Evolutionary conservation across 2,797 vertebrate genomes (phyloP), one percentile per base, ranked within the genome.

Genomic region (Odontamblyopus lacepedii): DNA sequence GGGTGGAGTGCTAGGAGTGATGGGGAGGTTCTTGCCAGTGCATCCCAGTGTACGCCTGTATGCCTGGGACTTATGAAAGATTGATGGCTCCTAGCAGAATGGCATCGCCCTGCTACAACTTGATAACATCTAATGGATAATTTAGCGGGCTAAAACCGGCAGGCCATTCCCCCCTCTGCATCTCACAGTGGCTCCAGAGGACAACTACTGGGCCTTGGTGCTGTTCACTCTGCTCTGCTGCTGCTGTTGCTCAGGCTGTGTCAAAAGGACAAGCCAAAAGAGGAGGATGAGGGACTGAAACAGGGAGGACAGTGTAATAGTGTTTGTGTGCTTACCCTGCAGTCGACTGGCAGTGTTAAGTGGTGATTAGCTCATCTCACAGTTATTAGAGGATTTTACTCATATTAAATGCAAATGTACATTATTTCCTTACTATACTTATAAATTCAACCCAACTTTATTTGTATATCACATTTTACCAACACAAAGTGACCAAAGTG

Each of bases 111-210:
- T 92, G 94, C 94, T 95, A 96, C 95, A 95, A 97, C 97, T 96
- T 94, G 96, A 96, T 96, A 96, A 97, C 96, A 96, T 96, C 95
- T 96, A 96, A 96, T 97, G 95, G 95, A 95, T 95, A 96, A 95
- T 96, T 96, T 96, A 96, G 94, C 91, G 78, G 94, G 94, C 91
- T 92, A 96, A 96, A 97, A 96, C 89, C 92, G 89, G 86, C 85
- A 90, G 91, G 92, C 86, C 70, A 38, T 79, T 76, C 82, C 76
- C 81, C 75, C 79, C 78, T 65, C 35, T 63, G n/a, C 35, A 76
- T 71, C 60, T 55, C 18, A 75, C 72, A 83, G 75, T 84, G 79
- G 78, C 66, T 70, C 71, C 76, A 85, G 75, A 85, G 84, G 83
- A 78, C 80, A 73, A 84, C 86, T 88, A 80, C 80, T 78, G 79